Conservation (phyloP, 2,113 vertebrate genomes). For the Plecturocebus donacophilus region DNA sequence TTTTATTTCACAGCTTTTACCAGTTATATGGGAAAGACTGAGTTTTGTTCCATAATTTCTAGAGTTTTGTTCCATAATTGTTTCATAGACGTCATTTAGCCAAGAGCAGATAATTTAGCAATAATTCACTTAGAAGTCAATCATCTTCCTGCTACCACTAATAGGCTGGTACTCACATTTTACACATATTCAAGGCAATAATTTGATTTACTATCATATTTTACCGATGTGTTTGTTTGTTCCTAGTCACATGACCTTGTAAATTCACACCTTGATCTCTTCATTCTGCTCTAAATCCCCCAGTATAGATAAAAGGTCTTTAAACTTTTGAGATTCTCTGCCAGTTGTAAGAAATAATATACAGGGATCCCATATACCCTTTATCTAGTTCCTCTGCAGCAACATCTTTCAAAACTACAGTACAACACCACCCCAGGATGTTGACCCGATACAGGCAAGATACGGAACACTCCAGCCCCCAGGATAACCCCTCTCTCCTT, state of each 20-base stretch:
- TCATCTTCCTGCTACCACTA: accelerated
- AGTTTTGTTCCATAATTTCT: not conserved
- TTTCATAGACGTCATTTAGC: accelerated
- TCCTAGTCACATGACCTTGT: not conserved
- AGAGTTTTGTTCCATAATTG: not conserved
- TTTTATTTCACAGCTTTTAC: not conserved
- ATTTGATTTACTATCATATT: not conserved
- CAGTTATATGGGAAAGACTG: not conserved
- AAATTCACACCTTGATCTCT: not conserved
- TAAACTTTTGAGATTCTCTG: not conserved
- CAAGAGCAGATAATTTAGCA: not conserved
- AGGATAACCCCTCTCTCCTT: not conserved
- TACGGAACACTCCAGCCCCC: accelerated
- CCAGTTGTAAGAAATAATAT: not conserved
- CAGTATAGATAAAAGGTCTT: not conserved
- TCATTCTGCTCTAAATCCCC: not conserved
- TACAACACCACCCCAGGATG: not conserved
- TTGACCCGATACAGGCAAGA: not conserved
- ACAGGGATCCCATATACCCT: not conserved
- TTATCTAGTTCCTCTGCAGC: not conserved
- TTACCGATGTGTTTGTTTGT: not conserved
- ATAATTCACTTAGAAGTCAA: not conserved
- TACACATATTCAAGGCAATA: not conserved
- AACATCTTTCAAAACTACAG: too few species aligned
- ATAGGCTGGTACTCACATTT: accelerated